Percentiles rank a stretch among this genome's conserved stretches.
Evolutionary conservation across 2,113 vertebrate species (phyloP).

Genomic region (Ivindomyrus marchei): DNA sequence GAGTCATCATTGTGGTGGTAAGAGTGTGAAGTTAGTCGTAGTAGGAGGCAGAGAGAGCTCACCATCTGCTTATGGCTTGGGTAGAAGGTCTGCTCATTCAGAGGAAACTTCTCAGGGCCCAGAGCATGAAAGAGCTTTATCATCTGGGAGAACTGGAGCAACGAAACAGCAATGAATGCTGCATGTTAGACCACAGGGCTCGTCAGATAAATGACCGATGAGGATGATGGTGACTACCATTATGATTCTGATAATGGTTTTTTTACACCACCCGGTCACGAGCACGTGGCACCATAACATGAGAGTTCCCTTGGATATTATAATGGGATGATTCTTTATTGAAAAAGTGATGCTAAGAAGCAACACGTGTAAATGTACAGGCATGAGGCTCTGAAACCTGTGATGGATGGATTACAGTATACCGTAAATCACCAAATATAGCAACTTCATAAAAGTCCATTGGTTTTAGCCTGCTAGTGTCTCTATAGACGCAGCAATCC

Average conservation of each 20-base stretch:
- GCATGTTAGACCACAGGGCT: slow-evolving; percentile 20
- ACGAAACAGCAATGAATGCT: slow-evolving; percentile 24
- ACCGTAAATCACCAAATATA: background rate
- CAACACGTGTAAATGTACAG: background rate
- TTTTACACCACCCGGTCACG: background rate
- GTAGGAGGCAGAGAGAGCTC: slow-evolving; percentile 51
- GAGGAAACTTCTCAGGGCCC: slow-evolving; percentile 88
- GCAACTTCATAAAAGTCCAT: background rate
- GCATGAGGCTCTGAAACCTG: background rate
- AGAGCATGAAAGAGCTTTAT: slow-evolving; percentile 87
- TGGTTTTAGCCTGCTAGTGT: background rate
- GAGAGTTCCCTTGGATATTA: background rate
- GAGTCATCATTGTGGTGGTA: background rate
- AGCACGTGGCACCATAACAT: background rate
- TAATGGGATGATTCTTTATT: background rate
- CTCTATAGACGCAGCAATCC: background rate
- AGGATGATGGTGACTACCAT: background rate
- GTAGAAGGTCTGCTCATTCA: slow-evolving; percentile 91
- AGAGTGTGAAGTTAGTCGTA: background rate
- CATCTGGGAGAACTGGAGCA: slow-evolving; percentile 86
- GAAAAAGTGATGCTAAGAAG: background rate
- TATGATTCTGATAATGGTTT: background rate
- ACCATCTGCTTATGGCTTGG: slow-evolving; percentile 94
- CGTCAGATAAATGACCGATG: background rate
- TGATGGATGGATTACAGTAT: background rate